Evolutionary conservation across 1,140 invertebrate genomes (phyloP).

Genomic region (Drosophila watanabei): DNA sequence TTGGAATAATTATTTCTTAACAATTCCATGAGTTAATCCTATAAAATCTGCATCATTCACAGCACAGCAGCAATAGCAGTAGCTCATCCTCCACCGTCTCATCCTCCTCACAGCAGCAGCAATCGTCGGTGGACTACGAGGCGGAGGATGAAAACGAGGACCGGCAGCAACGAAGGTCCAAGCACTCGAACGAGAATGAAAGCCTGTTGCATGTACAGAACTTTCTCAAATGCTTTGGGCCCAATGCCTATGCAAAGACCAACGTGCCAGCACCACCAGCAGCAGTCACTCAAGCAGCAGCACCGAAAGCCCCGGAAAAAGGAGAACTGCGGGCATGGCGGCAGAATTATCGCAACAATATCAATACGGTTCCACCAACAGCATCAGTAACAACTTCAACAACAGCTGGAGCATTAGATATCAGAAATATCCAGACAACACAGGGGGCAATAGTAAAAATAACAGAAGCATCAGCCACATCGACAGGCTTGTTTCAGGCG

Average conservation of each 20-base stretch:
- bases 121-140: conserved; percentile 78
- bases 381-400: neutral
- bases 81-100: conserved; percentile 63
- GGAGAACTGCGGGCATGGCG: conserved; percentile 64
- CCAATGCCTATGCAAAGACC: conserved; percentile 44
- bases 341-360: conserved; percentile 43
- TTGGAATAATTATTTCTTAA: neutral
- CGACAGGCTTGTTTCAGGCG: conserved; percentile 2
- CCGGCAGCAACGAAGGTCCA: conserved; percentile 43
- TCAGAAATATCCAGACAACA: conserved; percentile 8
- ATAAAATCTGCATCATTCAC: neutral
- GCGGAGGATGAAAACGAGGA: conserved; percentile 81
- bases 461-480: conserved; percentile 11
- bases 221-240: conserved; percentile 80
- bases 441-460: conserved; percentile 2
- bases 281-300: neutral
- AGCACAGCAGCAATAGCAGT: conserved; percentile 64
- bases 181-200: conserved; percentile 66
- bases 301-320: conserved; percentile 19
- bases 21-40: neutral
- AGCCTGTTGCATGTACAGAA: conserved; percentile 78
- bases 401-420: neutral
- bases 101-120: conserved; percentile 70
- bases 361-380: conserved; percentile 1
- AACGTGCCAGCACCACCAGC: neutral